Percentiles rank a stretch among this genome's conserved stretches.
Conservation (phyloP, 2,797 vertebrate species). For the Leuciscus waleckii region DNA sequence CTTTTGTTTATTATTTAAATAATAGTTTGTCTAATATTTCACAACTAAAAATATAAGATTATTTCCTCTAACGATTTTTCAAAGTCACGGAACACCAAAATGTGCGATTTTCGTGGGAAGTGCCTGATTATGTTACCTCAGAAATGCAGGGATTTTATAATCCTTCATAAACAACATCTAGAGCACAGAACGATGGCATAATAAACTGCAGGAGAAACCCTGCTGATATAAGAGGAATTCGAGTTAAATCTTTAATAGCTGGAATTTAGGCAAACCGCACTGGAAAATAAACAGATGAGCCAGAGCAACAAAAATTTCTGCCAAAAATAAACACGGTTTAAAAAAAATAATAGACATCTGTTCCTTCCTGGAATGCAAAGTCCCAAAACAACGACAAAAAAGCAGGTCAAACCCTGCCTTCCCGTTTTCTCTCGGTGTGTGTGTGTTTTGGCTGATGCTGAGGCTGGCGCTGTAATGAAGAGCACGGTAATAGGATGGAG, state of each 20-base stretch:
- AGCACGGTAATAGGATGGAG: constrained; percentile 82
- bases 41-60: background rate
- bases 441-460: constrained; percentile 74
- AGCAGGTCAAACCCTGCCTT: constrained; percentile 76
- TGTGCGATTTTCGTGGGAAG: background rate
- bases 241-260: constrained; percentile 78
- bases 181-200: background rate
- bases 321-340: constrained; percentile 73
- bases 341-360: constrained; percentile 81
- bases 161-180: background rate
- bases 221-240: constrained; percentile 59
- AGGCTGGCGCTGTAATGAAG: constrained; percentile 81
- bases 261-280: constrained; percentile 74
- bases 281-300: constrained; percentile 72
- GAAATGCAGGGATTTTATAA: background rate
- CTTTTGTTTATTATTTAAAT: background rate
- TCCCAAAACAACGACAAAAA: constrained; percentile 75
- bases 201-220: constrained; percentile 9
- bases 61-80: background rate
- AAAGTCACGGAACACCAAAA: background rate
- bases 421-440: constrained; percentile 68
- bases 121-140: background rate
- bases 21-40: background rate
- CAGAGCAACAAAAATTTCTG: constrained; percentile 69
- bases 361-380: constrained; percentile 70